Percentiles rank a stretch among this genome's conserved stretches.
Evolutionary conservation across 1,140 invertebrate species (phyloP).

Genomic region (Hormaphis cornu): DNA sequence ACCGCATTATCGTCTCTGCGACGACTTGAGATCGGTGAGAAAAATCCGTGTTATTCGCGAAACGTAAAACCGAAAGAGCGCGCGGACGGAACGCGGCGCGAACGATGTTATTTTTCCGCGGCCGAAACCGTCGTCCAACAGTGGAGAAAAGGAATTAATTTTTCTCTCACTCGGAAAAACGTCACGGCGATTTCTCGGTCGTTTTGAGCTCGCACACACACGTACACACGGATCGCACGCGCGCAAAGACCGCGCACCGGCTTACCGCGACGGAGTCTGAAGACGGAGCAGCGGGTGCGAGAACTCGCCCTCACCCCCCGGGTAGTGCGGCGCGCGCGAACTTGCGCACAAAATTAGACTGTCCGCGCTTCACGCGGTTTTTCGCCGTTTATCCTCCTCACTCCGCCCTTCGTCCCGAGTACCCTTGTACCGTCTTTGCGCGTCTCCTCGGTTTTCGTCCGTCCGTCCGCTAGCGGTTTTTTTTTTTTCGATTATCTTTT

Average conservation of each 20-base stretch:
- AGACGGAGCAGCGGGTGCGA: background rate
- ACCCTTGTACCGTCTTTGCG: too few species aligned
- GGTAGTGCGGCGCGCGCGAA: background rate
- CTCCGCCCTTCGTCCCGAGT: too few species aligned
- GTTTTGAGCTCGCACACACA: background rate
- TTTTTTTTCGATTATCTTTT: too few species aligned
- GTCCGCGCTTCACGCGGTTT: background rate
- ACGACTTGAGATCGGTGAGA: too few species aligned
- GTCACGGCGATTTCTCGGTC: too few species aligned
- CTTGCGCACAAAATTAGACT: constrained; percentile 10
- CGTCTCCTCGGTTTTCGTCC: too few species aligned
- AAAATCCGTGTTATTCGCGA: too few species aligned
- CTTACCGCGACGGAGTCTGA: constrained; percentile 23
- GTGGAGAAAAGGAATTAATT: background rate
- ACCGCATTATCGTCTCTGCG: too few species aligned
- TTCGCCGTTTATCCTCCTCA: background rate
- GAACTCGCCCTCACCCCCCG: background rate
- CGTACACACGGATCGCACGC: background rate
- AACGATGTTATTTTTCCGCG: too few species aligned
- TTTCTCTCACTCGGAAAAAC: background rate
- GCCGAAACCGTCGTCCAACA: too few species aligned
- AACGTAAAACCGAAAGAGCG: too few species aligned
- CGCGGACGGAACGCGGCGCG: background rate
- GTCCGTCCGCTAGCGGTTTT: too few species aligned
- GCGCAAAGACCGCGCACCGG: background rate